Evolutionary conservation across 2,888 invertebrate genomes (phyloP).

Genomic region (Meta bourneti): DNA sequence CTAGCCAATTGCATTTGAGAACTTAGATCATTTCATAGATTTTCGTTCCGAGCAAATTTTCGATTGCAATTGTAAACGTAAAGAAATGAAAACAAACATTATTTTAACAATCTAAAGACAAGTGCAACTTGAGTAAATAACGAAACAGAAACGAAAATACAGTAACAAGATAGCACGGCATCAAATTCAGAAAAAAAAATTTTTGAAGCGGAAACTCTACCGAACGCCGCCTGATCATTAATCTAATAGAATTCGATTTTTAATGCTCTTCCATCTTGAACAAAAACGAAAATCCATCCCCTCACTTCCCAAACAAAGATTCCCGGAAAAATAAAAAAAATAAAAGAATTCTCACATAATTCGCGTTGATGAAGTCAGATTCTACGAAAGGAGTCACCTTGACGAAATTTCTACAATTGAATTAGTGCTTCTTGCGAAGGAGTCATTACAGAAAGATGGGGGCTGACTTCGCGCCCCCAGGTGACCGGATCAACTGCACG

Average conservation of each 20-base stretch:
- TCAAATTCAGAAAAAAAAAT: too few species aligned
- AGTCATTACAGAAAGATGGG: neutral
- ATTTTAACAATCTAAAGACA: too few species aligned
- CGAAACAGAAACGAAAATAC: too few species aligned
- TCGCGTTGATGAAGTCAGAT: neutral
- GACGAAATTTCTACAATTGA: neutral
- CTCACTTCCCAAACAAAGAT: neutral
- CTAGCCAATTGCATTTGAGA: too few species aligned
- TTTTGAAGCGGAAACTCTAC: too few species aligned
- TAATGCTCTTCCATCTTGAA: neutral
- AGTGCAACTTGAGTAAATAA: too few species aligned
- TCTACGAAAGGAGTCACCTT: neutral
- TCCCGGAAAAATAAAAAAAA: neutral
- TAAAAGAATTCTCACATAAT: neutral
- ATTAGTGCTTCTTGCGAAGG: neutral
- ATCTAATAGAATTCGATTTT: neutral
- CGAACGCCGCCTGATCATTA: too few species aligned
- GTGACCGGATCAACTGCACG: neutral
- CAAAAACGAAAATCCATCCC: neutral
- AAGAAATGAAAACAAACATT: too few species aligned
- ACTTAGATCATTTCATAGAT: too few species aligned
- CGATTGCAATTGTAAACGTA: too few species aligned
- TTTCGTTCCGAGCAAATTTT: too few species aligned
- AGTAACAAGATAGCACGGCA: too few species aligned
- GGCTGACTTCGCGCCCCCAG: neutral